These are phyloP conservation scores for Leucophenga varia DNA, from an alignment of 1,140 invertebrate genomes.

Conservation along the genomic window DNA sequence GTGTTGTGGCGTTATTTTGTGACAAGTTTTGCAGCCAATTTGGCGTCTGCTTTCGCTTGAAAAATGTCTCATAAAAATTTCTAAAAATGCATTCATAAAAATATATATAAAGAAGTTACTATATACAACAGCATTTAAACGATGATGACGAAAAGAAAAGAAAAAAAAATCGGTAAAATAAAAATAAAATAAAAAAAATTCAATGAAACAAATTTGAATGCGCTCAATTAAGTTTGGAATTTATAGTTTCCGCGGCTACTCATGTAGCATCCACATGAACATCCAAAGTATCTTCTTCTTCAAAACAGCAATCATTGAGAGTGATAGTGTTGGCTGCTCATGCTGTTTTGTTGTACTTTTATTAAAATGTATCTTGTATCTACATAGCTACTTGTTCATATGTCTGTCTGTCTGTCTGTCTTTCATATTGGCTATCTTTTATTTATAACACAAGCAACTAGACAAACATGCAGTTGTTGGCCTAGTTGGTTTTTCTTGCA, in stretches of 20 bases:
- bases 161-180: conserved; percentile 20
- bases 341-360: neutral
- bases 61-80: conserved; percentile 50
- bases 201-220: conserved; percentile 35
- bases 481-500: conserved; percentile 28
- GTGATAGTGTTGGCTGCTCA: neutral
- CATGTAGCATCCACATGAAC: conserved; percentile 18
- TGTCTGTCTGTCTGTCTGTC: too few species aligned
- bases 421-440: too few species aligned
- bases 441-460: too few species aligned
- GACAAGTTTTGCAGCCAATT: conserved; percentile 43
- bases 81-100: conserved; percentile 7
- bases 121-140: too few species aligned
- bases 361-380: neutral
- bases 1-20: too few species aligned
- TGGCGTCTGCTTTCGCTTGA: conserved; percentile 41
- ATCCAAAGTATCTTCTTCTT: neutral
- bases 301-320: too few species aligned
- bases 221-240: conserved; percentile 42
- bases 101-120: conserved; percentile 16
- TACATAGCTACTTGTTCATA: too few species aligned
- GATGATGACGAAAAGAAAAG: neutral
- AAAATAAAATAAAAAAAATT: conserved; percentile 24
- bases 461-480: too few species aligned
- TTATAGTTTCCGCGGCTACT: conserved; percentile 23